These are phyloP conservation scores for Anastrepha obliqua DNA, from an alignment of 1,140 invertebrate species.

Conservation along the genomic window DNA sequence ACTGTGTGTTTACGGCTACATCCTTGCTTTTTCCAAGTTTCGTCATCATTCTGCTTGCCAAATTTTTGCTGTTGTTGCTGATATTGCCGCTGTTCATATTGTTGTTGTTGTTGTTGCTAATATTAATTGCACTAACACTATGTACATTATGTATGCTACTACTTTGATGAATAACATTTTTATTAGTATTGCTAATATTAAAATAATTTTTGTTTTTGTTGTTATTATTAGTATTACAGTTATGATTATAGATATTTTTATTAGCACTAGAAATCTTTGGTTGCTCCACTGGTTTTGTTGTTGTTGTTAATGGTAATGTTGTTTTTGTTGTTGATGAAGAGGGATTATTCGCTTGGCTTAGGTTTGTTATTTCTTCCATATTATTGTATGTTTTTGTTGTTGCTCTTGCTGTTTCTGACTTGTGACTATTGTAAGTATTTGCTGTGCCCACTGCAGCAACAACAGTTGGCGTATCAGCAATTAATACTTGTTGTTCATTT, in stretches of 20 bases:
- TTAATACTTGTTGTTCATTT: background rate
- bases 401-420: constrained; percentile 12
- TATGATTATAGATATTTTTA: constrained; percentile 62
- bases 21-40: background rate
- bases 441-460: background rate
- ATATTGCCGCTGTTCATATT: background rate
- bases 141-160: constrained; percentile 2
- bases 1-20: background rate
- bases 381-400: background rate
- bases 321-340: constrained; percentile 8
- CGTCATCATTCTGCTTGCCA: background rate
- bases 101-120: constrained; percentile 40
- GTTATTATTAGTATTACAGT: constrained; percentile 64
- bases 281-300: constrained; percentile 72
- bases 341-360: background rate
- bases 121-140: background rate
- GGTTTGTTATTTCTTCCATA: background rate
- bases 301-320: constrained; percentile 61
- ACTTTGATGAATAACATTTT: constrained; percentile 33
- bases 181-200: constrained; percentile 22
- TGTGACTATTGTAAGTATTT: constrained; percentile 36
- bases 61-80: constrained; percentile 34
- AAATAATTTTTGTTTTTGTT: constrained; percentile 51
- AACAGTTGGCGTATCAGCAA: background rate
- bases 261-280: constrained; percentile 74